A percentile compares a stretch with the other conserved stretches of the same genome.
Evolutionary conservation across 2,797 vertebrate genomes (phyloP).

Genomic region (Capromys pilorides): DNA sequence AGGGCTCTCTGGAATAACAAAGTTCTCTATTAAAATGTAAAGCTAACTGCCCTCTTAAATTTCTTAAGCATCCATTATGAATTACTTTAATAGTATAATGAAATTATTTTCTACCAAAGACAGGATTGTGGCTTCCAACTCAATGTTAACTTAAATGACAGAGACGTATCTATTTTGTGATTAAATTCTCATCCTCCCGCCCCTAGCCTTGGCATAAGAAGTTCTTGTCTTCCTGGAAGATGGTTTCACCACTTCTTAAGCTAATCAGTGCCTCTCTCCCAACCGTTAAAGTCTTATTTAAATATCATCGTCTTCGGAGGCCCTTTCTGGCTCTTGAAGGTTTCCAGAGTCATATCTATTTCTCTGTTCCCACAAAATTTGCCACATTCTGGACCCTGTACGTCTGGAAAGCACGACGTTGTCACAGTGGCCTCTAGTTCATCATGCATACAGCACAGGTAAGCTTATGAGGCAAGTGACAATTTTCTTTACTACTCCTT

Average conservation of each 20-base stretch:
- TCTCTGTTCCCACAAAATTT: neutral
- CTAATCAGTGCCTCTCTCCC: neutral
- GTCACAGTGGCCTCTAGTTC: neutral
- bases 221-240: neutral
- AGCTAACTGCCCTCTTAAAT: slow-evolving; percentile 44
- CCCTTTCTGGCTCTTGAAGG: neutral
- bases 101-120: slow-evolving; percentile 50
- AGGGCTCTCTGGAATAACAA: slow-evolving; percentile 50
- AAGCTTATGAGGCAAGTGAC: slow-evolving; percentile 48
- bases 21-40: slow-evolving; percentile 49
- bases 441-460: neutral
- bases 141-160: neutral
- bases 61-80: slow-evolving; percentile 36
- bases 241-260: neutral
- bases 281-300: slow-evolving; percentile 23
- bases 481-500: neutral
- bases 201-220: neutral
- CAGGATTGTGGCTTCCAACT: slow-evolving; percentile 47
- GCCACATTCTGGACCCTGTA: neutral
- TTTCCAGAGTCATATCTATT: neutral
- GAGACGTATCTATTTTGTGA: slow-evolving; percentile 51
- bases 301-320: slow-evolving; percentile 3
- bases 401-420: slow-evolving; percentile 18
- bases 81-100: slow-evolving; percentile 66
- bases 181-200: slow-evolving; percentile 35